phyloP scores from a whole-genome alignment of 2,113 vertebrate genomes.

The Zapus hudsonius region DNA sequence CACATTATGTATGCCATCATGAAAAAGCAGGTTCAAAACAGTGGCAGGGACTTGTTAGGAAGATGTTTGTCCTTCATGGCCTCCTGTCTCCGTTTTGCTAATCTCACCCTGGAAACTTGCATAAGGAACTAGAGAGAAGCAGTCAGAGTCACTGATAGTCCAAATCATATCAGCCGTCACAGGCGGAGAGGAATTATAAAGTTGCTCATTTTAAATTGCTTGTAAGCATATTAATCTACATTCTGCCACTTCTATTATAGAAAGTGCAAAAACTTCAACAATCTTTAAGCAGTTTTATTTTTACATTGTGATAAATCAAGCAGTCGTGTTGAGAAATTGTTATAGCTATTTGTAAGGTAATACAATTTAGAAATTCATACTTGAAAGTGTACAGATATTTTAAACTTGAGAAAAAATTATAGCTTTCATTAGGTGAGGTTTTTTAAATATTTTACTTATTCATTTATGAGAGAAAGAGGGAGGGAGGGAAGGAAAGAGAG shows the following conservation, averaged over 20 bases:
- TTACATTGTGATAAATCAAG: constrained; percentile 26
- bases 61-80: neutral
- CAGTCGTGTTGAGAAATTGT: constrained; percentile 43
- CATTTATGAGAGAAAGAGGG: too few species aligned
- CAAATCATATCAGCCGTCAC: neutral
- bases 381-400: constrained; percentile 38
- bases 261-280: neutral
- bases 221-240: neutral
- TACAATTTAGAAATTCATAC: neutral
- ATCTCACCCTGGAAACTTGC: neutral
- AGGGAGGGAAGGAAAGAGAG: too few species aligned
- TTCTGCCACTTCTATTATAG: neutral
- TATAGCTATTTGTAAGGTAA: neutral
- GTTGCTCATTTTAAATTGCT: neutral
- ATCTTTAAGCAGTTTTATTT: constrained; percentile 31
- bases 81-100: neutral
- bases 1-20: neutral
- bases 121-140: neutral
- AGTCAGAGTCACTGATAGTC: neutral
- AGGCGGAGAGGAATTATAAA: neutral
- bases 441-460: neutral
- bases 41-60: neutral
- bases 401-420: constrained; percentile 41
- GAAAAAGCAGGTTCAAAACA: neutral
- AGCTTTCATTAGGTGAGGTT: neutral